Evolutionary conservation across 1,140 invertebrate species (phyloP), one percentile per base, ranked within the genome.

Genomic region (Sitobion miscanthi): DNA sequence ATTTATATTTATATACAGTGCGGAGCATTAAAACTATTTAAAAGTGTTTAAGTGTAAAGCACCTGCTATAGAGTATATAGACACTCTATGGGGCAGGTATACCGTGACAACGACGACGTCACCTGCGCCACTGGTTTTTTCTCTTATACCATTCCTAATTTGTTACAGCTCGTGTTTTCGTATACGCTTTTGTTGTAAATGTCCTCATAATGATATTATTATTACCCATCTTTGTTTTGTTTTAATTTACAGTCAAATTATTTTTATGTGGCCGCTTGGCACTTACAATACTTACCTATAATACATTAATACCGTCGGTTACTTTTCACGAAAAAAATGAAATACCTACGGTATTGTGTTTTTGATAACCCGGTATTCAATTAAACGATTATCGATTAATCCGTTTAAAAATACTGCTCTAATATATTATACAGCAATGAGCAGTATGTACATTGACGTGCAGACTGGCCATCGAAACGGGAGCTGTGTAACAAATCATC

Each of bases 21-120:
- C 62, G 30, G 30, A 6, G 30, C n/a, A 77, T n/a, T 77, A 77
- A 77, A 83, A 83, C 82, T 83, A 83, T 83, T 38, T 83, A 83
- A n/a, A 83, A 42, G 20, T 83, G 82, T 83, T 83, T 38, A 83
- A 38, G 82, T 83, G 82, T 83, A 42, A 83, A 83, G 35, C 82
- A 83, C 82, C 82, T 83, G 82, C 35, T 83, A 14, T 9, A 54
- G 11, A 49, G 17, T 52, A 17, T 14, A 35, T 35, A 14, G 25
- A 69, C 62, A n/a, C 62, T 69, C 11, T n/a, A 69, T n/a, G 9
- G 82, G 35, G 35, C 17, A 35, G 5, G n/a, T 83, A 83, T 21
- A 83, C 82, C 82, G 35, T 83, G 82, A 83, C 82, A 38, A 69
- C 52, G 30, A 69, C 20, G 35, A 83, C 82, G 82, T 83, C 82